Percentiles rank a stretch among this genome's conserved stretches.
phyloP scores from a whole-genome alignment of 1,140 invertebrate genomes.

The Adoxophyes honmai region DNA sequence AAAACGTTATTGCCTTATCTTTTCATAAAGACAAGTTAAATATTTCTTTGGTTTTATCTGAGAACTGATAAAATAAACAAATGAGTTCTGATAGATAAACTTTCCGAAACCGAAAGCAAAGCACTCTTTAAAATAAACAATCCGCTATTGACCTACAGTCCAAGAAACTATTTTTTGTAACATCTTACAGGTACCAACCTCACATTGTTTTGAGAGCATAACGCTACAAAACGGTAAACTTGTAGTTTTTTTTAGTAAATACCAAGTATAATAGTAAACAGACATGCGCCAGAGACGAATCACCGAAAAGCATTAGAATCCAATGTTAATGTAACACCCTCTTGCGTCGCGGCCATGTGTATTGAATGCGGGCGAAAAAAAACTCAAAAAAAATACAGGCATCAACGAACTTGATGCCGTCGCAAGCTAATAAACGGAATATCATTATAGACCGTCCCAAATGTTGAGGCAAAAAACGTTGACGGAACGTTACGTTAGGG shows the following conservation, averaged over 20 bases:
- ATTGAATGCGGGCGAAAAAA: conserved; percentile 51
- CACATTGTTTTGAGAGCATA: too few species aligned
- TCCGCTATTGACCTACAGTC: too few species aligned
- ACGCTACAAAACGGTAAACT: too few species aligned
- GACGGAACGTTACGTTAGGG: conserved; percentile 28
- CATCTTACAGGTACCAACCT: too few species aligned
- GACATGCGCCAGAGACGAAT: too few species aligned
- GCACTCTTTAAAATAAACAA: not conserved
- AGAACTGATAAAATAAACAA: conserved; percentile 3
- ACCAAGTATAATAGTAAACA: too few species aligned
- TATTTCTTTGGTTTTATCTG: conserved; percentile 1
- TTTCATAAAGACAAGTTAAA: not conserved
- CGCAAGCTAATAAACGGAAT: conserved; percentile 43
- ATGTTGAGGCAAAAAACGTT: conserved; percentile 40
- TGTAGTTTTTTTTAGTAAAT: too few species aligned
- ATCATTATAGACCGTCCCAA: conserved; percentile 40
- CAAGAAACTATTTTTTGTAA: too few species aligned
- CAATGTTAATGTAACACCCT: conserved; percentile 33
- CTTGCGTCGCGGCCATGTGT: conserved; percentile 31
- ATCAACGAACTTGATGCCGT: conserved; percentile 31
- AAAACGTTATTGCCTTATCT: not conserved
- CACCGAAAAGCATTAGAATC: conserved; percentile 18
- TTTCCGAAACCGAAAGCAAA: not conserved
- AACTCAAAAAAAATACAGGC: conserved; percentile 20
- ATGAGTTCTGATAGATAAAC: not conserved